Conservation (phyloP, 2,888 invertebrate species). For the Xestia sexstrigata region DNA sequence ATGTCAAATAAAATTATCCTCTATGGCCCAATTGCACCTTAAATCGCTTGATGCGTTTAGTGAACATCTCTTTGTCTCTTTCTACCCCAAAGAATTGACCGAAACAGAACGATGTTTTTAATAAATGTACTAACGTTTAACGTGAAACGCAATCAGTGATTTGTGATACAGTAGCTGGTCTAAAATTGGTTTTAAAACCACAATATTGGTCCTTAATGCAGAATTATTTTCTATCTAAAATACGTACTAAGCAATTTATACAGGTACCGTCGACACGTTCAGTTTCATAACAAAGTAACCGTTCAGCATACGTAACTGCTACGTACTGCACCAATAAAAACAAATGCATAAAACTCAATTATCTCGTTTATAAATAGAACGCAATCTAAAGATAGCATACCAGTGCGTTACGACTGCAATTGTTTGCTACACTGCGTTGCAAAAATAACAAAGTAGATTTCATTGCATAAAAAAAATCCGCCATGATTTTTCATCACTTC, state of each 20-base stretch:
- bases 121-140: neutral
- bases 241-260: neutral
- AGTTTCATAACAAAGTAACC: slow-evolving; percentile 3
- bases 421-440: slow-evolving; percentile 5
- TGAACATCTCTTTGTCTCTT: neutral
- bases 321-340: slow-evolving; percentile 8
- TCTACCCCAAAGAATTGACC: neutral
- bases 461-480: neutral
- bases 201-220: neutral
- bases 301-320: neutral
- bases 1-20: neutral
- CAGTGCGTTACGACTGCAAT: neutral
- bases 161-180: neutral
- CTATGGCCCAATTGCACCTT: neutral
- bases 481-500: neutral
- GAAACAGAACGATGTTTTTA: neutral
- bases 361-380: slow-evolving; percentile 6
- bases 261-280: neutral
- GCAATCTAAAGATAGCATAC: slow-evolving; percentile 14
- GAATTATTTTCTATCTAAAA: neutral
- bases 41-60: neutral
- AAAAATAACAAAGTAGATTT: neutral
- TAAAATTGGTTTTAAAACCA: slow-evolving; percentile 2
- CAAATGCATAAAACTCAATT: slow-evolving; percentile 27
- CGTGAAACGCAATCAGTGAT: neutral